phyloP scores from a whole-genome alignment of 2,113 vertebrate genomes.

The Macaca mulatta region DNA sequence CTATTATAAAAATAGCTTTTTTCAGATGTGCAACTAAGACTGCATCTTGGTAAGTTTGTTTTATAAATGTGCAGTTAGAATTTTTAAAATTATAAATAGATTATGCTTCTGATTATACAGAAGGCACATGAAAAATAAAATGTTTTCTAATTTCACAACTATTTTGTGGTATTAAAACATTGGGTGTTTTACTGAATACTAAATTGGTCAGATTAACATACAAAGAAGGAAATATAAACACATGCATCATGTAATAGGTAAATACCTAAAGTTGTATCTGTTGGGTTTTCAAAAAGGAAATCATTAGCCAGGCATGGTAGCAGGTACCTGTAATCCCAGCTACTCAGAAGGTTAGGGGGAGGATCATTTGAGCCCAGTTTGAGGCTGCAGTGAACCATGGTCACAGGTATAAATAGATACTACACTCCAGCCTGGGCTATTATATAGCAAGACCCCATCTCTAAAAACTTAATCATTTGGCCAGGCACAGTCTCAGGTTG shows the following conservation, averaged over 20 bases:
- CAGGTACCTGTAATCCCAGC: not conserved
- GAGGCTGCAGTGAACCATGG: not conserved
- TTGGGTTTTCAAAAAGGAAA: not conserved
- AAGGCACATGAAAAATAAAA: not conserved
- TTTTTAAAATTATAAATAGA: not conserved
- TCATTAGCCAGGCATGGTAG: not conserved
- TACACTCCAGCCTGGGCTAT: not conserved
- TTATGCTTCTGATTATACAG: not conserved
- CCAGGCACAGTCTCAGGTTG: no score
- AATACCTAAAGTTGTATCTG: not conserved
- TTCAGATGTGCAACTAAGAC: not conserved
- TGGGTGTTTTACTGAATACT: conserved; percentile 11
- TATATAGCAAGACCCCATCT: not conserved
- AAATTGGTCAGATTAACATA: not conserved
- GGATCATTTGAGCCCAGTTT: not conserved
- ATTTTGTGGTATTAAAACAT: conserved; percentile 15
- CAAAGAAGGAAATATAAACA: not conserved
- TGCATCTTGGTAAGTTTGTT: conserved; percentile 10
- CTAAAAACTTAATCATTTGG: not conserved
- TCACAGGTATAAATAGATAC: not conserved
- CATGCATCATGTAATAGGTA: not conserved
- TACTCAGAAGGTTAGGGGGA: not conserved
- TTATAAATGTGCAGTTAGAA: conserved; percentile 50
- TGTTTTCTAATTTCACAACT: conserved; percentile 31
- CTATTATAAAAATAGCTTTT: conserved; percentile 18